Evolutionary conservation across 2,113 vertebrate species (phyloP).

Genomic region (Cathartes aura): DNA sequence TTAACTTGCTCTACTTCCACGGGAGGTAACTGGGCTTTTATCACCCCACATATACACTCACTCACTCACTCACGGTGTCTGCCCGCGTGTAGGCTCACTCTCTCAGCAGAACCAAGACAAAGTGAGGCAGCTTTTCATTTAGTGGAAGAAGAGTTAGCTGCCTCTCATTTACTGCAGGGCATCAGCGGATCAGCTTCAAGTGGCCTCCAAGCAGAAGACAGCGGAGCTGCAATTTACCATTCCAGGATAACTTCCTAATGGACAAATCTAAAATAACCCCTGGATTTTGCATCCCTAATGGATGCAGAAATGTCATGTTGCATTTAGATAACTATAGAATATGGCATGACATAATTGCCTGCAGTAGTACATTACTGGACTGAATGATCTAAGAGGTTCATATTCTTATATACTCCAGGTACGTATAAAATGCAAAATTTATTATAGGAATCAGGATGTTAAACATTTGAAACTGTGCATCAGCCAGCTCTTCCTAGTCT

Average conservation of each 20-base stretch:
- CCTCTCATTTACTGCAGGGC: not conserved
- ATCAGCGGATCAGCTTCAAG: not conserved
- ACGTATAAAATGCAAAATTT: not conserved
- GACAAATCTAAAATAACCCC: not conserved
- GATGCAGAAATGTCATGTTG: not conserved
- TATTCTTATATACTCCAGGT: not conserved
- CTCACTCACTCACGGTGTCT: not conserved
- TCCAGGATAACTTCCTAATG: not conserved
- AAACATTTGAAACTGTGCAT: not conserved
- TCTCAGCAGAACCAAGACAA: not conserved
- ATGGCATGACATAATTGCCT: not conserved
- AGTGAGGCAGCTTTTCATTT: not conserved
- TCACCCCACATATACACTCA: not conserved
- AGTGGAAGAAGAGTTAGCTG: not conserved
- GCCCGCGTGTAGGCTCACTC: not conserved
- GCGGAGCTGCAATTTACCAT: not conserved
- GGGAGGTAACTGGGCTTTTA: not conserved
- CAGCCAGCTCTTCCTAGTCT: not conserved
- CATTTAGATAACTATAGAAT: not conserved
- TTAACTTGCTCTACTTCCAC: rapidly evolving
- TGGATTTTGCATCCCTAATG: not conserved
- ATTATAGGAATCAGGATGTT: not conserved
- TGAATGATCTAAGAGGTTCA: not conserved
- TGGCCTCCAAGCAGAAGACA: not conserved
- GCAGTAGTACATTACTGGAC: not conserved